Conservation (phyloP, 2,113 vertebrate genomes). For the Ascaphus truei region DNA sequence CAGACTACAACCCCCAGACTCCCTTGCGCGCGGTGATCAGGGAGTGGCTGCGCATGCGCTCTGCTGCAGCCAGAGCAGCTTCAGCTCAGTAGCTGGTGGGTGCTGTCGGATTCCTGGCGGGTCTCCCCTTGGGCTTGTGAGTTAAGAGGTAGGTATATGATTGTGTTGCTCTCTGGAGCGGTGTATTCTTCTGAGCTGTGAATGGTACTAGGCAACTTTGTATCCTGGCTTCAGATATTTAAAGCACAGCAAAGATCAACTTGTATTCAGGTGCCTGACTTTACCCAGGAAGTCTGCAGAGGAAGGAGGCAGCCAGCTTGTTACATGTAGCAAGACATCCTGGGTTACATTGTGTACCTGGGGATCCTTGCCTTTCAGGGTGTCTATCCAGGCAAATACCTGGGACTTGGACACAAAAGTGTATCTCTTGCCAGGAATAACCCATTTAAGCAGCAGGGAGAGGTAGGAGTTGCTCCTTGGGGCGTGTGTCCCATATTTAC, state of each 20-base stretch:
- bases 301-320: not conserved
- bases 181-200: not conserved
- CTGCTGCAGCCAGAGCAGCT: not conserved
- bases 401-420: too few species aligned
- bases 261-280: not conserved
- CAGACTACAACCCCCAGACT: conserved; percentile 18
- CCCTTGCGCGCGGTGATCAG: not conserved
- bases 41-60: conserved; percentile 19
- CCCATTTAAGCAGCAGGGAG: not conserved
- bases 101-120: conserved; percentile 20
- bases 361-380: too few species aligned
- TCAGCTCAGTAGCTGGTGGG: not conserved
- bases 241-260: not conserved
- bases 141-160: not conserved
- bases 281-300: conserved; percentile 3
- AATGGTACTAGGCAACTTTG: too few species aligned
- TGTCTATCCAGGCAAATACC: too few species aligned
- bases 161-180: not conserved
- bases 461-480: not conserved
- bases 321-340: not conserved
- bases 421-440: too few species aligned
- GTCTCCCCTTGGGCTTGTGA: not conserved
- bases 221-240: not conserved
- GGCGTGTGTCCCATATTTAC: not conserved
- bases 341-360: not conserved